phyloP scores from a whole-genome alignment of 2,113 vertebrate genomes.

The Nansenia antarctica region DNA sequence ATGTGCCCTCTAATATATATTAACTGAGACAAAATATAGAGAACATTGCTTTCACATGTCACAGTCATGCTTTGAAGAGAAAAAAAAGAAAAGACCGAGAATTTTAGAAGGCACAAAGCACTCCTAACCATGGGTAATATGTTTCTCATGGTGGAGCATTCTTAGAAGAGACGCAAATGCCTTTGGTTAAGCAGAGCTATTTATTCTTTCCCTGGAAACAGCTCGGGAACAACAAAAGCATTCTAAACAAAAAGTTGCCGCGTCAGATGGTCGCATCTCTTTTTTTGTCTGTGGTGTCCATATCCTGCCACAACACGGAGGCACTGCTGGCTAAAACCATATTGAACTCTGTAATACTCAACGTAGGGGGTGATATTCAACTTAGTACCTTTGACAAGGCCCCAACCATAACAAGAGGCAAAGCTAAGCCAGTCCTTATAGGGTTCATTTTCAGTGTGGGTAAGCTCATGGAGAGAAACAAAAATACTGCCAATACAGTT shows the following conservation, averaged over 20 bases:
- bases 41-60: slow-evolving; percentile 41
- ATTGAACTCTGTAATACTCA: slow-evolving; percentile 33
- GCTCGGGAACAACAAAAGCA: slow-evolving; percentile 61
- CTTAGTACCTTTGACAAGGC: slow-evolving; percentile 32
- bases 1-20: neutral
- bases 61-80: slow-evolving; percentile 25
- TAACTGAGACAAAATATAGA: slow-evolving; percentile 9
- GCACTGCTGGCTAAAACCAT: slow-evolving; percentile 22
- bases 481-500: slow-evolving; percentile 36
- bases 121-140: slow-evolving; percentile 56
- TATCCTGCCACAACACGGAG: slow-evolving; percentile 31
- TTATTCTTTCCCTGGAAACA: slow-evolving; percentile 65
- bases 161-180: slow-evolving; percentile 54
- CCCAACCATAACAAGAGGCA: slow-evolving; percentile 42
- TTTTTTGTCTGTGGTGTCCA: slow-evolving; percentile 44
- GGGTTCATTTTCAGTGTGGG: slow-evolving; percentile 50
- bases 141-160: slow-evolving; percentile 66
- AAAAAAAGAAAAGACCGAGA: slow-evolving; percentile 18
- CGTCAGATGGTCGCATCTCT: slow-evolving; percentile 51
- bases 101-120: slow-evolving; percentile 46
- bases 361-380: slow-evolving; percentile 51
- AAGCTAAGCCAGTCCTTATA: slow-evolving; percentile 44
- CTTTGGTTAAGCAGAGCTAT: slow-evolving; percentile 66
- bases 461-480: slow-evolving; percentile 45
- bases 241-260: slow-evolving; percentile 45